Base-by-base conservation (phyloP, 2,888 invertebrate species). In the Cistogaster globosa region DNA sequence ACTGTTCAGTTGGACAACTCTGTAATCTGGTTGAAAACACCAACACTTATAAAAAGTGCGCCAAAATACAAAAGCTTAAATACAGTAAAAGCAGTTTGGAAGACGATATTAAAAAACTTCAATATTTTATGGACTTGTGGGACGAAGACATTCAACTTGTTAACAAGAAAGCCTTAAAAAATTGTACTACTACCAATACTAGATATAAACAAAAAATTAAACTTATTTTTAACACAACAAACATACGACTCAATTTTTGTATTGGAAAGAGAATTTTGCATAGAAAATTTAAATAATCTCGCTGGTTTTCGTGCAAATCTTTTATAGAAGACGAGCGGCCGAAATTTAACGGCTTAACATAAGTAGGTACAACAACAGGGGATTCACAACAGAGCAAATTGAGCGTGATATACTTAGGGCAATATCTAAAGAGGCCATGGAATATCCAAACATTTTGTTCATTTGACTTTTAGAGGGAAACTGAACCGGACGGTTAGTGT, bases 141-240 rank as follows among this genome's bases (percentile, higher is more conserved):
- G 76, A 69, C 36, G 69, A 74, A 6, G 80, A 20, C 75, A 53
- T 9, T 12, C 36, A 6, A 4, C n/a, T 42, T 9, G 69, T 82
- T 22, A 82, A 76, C 14, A 76, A 76, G 71, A 82, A 76, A 12
- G 82, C 76, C 45, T 69, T 75, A 81, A 69, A 81, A 67, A 45
- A 20, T 53, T 7, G 22, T 51, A 1, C 55, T 75, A 18, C 74
- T 74, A 6, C 16, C 67, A 16, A 80, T 20, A 60, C 38, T 68
- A 18, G 62, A 75, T 18, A 81, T 81, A n/a, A n/a, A n/a, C 9
- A 53, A 55, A 8, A 55, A 53, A 20, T 68, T 82, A 42, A 63
- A 48, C 45, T 4, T 32, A 0, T 82, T 20, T 57, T 32, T 63
- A 60, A 82, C 69, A 63, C 22, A 18, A 5, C 32, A 36, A 57